These are phyloP conservation scores for Mesembrinibis cayennensis DNA, from an alignment of 2,113 vertebrate species.

Conservation along the genomic window DNA sequence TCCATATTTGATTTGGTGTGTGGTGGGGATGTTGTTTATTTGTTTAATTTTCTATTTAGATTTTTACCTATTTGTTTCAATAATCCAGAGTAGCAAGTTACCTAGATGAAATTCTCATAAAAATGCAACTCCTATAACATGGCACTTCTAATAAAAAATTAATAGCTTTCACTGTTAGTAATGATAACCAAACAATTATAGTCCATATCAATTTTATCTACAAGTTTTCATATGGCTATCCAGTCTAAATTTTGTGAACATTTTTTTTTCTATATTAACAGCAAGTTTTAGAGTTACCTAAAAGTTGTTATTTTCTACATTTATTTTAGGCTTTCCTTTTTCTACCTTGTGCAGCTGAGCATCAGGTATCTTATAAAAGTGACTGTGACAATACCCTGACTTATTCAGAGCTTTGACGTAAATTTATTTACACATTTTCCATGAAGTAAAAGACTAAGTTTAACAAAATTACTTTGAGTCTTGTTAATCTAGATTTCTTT, in stretches of 20 bases:
- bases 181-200: background rate
- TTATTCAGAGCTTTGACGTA: background rate
- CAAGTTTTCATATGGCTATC: background rate
- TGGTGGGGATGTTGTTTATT: accelerated
- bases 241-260: background rate
- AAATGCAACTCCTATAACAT: background rate
- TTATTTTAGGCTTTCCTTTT: background rate
- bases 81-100: background rate
- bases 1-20: background rate
- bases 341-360: background rate
- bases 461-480: background rate
- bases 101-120: background rate
- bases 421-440: background rate
- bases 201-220: background rate
- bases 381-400: background rate
- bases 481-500: background rate
- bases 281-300: background rate
- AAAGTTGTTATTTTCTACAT: background rate
- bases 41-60: background rate
- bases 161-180: background rate
- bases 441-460: background rate
- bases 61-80: background rate
- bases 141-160: background rate
- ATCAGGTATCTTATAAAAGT: background rate
- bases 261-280: background rate